phyloP scores from a whole-genome alignment of 2,797 vertebrate genomes.

The Cossypha caffra region DNA sequence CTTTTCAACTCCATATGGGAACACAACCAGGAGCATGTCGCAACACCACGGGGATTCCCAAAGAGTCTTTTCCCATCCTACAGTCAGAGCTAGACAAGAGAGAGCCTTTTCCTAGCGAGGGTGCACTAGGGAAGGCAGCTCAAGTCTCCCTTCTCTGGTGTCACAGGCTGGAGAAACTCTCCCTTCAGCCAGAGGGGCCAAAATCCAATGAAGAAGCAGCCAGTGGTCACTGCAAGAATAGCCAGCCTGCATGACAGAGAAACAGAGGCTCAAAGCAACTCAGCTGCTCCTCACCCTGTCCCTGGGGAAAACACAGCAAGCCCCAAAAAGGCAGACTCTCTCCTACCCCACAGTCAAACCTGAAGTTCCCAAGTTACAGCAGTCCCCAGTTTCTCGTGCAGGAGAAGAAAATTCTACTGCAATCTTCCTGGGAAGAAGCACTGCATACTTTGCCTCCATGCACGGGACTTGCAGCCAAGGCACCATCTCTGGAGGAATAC shows the following conservation, averaged over 20 bases:
- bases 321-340: background rate
- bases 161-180: background rate
- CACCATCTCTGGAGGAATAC: background rate
- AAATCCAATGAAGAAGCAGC: background rate
- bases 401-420: background rate
- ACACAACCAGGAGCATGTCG: background rate
- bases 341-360: background rate
- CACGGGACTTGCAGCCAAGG: accelerated
- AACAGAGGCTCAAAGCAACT: background rate
- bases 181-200: background rate
- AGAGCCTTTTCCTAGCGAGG: background rate
- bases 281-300: background rate
- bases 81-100: background rate
- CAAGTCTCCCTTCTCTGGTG: background rate
- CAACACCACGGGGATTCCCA: background rate
- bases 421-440: background rate
- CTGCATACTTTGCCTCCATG: accelerated
- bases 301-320: background rate
- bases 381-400: background rate
- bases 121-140: background rate
- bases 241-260: background rate
- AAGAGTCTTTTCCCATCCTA: background rate
- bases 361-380: background rate
- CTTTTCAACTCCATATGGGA: background rate
- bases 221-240: background rate